Conservation (phyloP, 2,888 invertebrate species). For the Noctua comes region DNA sequence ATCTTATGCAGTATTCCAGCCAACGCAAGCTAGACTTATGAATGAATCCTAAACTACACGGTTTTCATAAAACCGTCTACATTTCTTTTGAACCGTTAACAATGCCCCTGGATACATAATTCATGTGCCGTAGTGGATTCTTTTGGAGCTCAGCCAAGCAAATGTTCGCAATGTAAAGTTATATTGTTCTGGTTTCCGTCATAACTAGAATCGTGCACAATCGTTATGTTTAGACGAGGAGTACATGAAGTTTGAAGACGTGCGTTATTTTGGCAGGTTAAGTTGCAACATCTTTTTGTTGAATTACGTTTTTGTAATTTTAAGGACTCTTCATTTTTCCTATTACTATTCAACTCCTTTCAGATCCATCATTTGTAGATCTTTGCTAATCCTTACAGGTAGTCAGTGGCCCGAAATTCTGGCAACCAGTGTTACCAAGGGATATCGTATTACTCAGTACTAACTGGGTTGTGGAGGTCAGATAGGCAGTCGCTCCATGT, state of each 20-base stretch:
- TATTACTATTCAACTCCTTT: not conserved
- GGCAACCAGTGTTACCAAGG: too few relatives aligned
- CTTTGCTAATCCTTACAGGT: too few relatives aligned
- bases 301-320: not conserved
- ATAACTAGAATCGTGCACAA: conserved; percentile 51
- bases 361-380: too few relatives aligned
- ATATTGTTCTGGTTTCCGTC: conserved; percentile 64
- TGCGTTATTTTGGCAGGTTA: not conserved
- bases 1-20: not conserved
- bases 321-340: not conserved
- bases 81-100: conserved; percentile 46
- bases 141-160: conserved; percentile 64
- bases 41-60: conserved; percentile 42
- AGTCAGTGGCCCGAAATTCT: too few relatives aligned
- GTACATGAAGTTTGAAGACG: conserved; percentile 19
- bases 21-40: conserved; percentile 21
- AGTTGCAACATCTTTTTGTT: not conserved
- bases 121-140: conserved; percentile 53
- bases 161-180: conserved; percentile 52
- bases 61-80: conserved; percentile 38
- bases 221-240: conserved; percentile 46
- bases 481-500: too few relatives aligned
- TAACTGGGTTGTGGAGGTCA: too few relatives aligned
- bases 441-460: too few relatives aligned
- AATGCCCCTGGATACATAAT: conserved; percentile 63